A percentile compares a stretch with the other conserved stretches of the same genome.
These are phyloP conservation scores for Bombus superbus DNA, from an alignment of 1,140 invertebrate species.

Conservation along the genomic window DNA sequence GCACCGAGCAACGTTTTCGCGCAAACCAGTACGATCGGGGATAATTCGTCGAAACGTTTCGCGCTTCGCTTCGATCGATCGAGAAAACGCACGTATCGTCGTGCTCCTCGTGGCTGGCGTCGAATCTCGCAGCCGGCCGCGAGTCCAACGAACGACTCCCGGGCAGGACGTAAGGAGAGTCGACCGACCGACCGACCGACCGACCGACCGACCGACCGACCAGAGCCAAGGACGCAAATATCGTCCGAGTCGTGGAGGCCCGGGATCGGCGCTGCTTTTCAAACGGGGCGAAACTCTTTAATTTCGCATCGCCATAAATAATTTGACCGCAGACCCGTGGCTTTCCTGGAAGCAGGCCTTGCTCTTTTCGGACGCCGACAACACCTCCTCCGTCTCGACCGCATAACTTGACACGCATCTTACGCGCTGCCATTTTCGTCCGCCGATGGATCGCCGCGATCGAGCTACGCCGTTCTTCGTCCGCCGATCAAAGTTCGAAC, in stretches of 20 bases:
- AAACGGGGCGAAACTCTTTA: constrained; percentile 80
- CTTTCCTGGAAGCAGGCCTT: constrained; percentile 78
- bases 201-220: not conserved
- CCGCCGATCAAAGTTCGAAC: too few species aligned
- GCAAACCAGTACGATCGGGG: too few species aligned
- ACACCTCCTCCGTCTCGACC: constrained; percentile 30
- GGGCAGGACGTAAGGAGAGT: constrained; percentile 42
- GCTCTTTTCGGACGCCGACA: constrained; percentile 47
- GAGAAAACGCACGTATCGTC: too few species aligned
- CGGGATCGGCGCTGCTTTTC: constrained; percentile 70
- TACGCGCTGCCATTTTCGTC: constrained; percentile 38
- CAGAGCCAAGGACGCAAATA: constrained; percentile 65
- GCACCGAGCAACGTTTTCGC: too few species aligned
- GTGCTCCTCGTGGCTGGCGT: too few species aligned
- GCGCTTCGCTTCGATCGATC: not conserved
- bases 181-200: constrained; percentile 8
- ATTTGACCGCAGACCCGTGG: constrained; percentile 77
- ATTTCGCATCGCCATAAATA: constrained; percentile 83
- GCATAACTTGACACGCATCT: constrained; percentile 38
- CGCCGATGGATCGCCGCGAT: not conserved
- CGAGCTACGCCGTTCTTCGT: too few species aligned
- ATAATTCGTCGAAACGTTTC: too few species aligned
- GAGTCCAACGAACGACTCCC: too few species aligned
- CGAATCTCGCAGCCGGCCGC: too few species aligned
- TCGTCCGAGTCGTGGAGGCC: constrained; percentile 62